These are phyloP conservation scores for Mechanitis mazaeus DNA, from an alignment of 2,888 invertebrate species.

Conservation along the genomic window DNA sequence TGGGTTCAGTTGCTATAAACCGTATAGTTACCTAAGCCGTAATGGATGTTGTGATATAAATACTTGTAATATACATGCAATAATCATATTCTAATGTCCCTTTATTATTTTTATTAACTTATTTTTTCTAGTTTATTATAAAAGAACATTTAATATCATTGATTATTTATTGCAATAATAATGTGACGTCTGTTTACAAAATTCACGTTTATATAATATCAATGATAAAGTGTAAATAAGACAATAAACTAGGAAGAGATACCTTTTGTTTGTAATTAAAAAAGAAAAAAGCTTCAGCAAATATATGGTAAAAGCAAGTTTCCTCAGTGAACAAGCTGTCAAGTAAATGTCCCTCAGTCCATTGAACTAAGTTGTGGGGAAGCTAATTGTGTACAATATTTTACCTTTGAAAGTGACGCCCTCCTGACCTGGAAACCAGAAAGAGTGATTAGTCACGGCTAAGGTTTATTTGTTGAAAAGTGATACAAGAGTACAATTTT, in stretches of 20 bases:
- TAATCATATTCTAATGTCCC: no score
- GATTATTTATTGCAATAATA: no score
- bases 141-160: no score
- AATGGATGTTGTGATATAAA: no score
- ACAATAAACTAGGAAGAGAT: no score
- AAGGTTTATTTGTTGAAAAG: conserved; percentile 1
- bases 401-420: conserved; percentile 15
- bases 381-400: conserved; percentile 6
- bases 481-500: conserved; percentile 2
- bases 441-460: conserved; percentile 17
- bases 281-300: background rate
- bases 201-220: no score
- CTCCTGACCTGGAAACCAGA: conserved; percentile 19
- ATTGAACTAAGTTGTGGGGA: conserved; percentile 7
- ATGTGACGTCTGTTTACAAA: no score
- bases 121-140: no score
- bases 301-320: conserved; percentile 2
- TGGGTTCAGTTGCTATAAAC: background rate
- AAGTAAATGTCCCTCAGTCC: conserved; percentile 2
- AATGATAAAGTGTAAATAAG: no score
- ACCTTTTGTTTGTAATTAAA: background rate
- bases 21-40: no score
- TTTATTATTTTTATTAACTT: no score
- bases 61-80: no score
- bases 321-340: background rate